Evolutionary conservation across 2,797 vertebrate genomes (phyloP).

Genomic region (Alcedo atthis): DNA sequence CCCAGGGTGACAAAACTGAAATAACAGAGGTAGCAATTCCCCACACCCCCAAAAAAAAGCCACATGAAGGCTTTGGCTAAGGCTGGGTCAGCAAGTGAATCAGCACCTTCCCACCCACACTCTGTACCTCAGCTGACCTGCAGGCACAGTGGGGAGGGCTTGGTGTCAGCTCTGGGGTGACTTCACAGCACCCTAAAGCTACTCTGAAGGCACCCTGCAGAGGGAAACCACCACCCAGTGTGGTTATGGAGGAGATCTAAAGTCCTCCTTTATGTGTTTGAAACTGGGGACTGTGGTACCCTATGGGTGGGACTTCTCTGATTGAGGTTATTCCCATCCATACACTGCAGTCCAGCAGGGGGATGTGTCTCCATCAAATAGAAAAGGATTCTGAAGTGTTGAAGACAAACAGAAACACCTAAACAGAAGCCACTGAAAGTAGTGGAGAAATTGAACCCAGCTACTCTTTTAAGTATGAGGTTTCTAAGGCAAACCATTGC

Average conservation of each 20-base stretch:
- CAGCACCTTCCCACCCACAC: neutral
- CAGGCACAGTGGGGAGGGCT: neutral
- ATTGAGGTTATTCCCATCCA: accelerated
- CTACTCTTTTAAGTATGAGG: accelerated
- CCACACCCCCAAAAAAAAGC: no score
- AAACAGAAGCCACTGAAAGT: neutral
- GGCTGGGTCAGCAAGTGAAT: neutral
- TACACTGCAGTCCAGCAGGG: neutral
- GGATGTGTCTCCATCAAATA: neutral
- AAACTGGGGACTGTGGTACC: accelerated
- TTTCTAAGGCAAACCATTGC: neutral
- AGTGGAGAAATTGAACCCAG: neutral
- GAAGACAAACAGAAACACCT: neutral
- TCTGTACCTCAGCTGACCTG: neutral
- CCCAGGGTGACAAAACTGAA: neutral
- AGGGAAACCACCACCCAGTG: neutral
- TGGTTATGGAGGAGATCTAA: no score
- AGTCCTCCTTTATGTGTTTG: neutral
- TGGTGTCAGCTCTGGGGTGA: neutral
- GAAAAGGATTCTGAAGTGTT: neutral
- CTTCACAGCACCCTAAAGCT: neutral
- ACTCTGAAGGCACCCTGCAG: neutral
- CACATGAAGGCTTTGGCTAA: no score
- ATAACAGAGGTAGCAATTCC: neutral
- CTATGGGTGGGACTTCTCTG: neutral